phyloP scores from a whole-genome alignment of 2,888 invertebrate species.

The Amphimallon solstitiale region DNA sequence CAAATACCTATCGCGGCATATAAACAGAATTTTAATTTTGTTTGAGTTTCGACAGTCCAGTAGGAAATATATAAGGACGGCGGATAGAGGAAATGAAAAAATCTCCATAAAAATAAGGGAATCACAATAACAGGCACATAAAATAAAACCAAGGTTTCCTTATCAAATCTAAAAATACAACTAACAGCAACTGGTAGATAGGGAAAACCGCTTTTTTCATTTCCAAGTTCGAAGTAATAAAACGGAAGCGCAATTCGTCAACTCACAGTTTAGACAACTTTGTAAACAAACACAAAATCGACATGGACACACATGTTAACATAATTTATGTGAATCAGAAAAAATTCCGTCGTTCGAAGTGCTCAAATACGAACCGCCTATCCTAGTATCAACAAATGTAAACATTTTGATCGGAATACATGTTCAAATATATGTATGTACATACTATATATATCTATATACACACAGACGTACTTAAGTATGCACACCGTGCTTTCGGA shows the following conservation, averaged over 20 bases:
- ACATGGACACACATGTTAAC: background rate
- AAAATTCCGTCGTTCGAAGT: slow-evolving; percentile 7
- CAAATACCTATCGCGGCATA: too few relatives aligned
- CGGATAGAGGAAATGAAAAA: too few relatives aligned
- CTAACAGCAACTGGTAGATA: too few relatives aligned
- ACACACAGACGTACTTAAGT: slow-evolving; percentile 15
- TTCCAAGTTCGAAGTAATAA: background rate
- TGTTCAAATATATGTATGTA: slow-evolving; percentile 22
- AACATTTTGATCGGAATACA: slow-evolving; percentile 28
- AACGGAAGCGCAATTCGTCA: slow-evolving; percentile 1
- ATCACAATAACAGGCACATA: too few relatives aligned
- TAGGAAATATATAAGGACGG: too few relatives aligned
- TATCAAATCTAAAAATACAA: too few relatives aligned
- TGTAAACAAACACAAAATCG: background rate
- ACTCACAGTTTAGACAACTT: slow-evolving; percentile 3
- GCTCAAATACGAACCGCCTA: slow-evolving; percentile 22
- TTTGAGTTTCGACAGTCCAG: too few relatives aligned
- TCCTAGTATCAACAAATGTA: slow-evolving; percentile 24
- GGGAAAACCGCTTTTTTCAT: too few relatives aligned
- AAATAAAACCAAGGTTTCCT: too few relatives aligned
- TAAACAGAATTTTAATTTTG: too few relatives aligned
- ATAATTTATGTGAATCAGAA: slow-evolving; percentile 23
- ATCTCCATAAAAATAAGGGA: too few relatives aligned
- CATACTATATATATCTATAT: too few relatives aligned
- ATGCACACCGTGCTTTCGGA: slow-evolving; percentile 30